Evolutionary conservation across 2,888 invertebrate species (phyloP).

Genomic region (Cephus pulcher): DNA sequence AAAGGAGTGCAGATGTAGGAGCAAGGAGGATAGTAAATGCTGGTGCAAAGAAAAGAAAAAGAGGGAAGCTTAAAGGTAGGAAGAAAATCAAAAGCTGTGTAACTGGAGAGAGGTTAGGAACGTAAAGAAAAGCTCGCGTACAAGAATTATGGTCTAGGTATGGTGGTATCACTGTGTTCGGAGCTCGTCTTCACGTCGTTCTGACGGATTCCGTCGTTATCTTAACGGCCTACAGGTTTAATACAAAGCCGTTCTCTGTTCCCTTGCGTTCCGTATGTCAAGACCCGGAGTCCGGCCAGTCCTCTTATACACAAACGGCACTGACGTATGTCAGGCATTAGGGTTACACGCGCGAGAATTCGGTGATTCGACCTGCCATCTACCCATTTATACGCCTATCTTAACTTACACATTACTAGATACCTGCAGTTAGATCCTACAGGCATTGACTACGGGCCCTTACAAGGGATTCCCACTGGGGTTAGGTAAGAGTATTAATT

Average conservation of each 20-base stretch:
- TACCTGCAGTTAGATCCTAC: not conserved
- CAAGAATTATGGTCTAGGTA: not conserved
- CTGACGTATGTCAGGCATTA: conserved; percentile 19
- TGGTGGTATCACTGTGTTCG: not conserved
- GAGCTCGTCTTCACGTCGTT: not conserved
- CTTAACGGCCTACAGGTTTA: conserved; percentile 35
- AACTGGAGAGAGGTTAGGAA: not conserved
- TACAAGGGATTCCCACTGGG: not conserved
- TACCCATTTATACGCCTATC: not conserved
- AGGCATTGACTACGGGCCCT: not conserved
- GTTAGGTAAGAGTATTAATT: not conserved
- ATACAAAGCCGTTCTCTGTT: conserved; percentile 26
- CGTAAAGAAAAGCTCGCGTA: not conserved
- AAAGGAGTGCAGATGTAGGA: not conserved
- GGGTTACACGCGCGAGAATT: conserved; percentile 14
- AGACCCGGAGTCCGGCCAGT: conserved; percentile 3
- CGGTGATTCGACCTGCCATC: conserved; percentile 15
- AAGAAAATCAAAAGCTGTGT: conserved; percentile 2
- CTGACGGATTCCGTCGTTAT: conserved; percentile 39
- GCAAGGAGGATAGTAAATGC: not conserved
- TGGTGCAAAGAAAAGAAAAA: not conserved
- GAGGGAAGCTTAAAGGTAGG: conserved; percentile 3
- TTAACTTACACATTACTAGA: not conserved
- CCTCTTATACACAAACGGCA: conserved; percentile 4
- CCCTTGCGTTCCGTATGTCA: conserved; percentile 15